Evolutionary conservation across 2,797 vertebrate genomes (phyloP), one percentile per base, ranked within the genome.

Genomic region (Parambassis ranga): DNA sequence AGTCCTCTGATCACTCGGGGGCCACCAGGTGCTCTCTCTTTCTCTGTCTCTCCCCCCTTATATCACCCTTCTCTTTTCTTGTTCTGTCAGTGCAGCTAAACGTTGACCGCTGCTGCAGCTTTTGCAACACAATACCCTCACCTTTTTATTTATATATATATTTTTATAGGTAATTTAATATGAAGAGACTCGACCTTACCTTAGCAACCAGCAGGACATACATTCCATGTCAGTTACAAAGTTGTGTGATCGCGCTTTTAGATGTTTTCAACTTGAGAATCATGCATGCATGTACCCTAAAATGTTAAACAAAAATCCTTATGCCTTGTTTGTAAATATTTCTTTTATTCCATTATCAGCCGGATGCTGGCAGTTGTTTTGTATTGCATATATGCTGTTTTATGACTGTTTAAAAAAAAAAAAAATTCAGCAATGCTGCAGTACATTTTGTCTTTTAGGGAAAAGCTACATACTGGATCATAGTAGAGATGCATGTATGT

Each of bases 151-250:
- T 92, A 85, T 81, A 88, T 91, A 86, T 91, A 86, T 89, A 90
- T 92, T 90, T 90, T 92, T 87, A 84, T 90, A 84, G 84, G 84
- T 92, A 91, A 92, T 92, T 93, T 92, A 93, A 93, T 88, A 87
- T 86, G 84, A 89, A 88, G 83, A 87, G 83, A 89, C 81, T 84
- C 70, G 64, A 76, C 52, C 56, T 79, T 71, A 77, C 76, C 52
- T 58, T 87, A 88, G 83, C 46, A 46, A 74, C 71, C 66, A 76
- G 71, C 75, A 58, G 73, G 77, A 89, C 59, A 38, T 69, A 81
- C 84, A 82, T 91, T 91, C 87, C 87, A 77, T 76, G 71, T 83
- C 71, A 52, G 69, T 66, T 79, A 70, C 11, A 18, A 74, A 71
- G 65, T 70, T 50, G 60, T 72, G 53, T 32, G 52, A 61, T 79